These are phyloP conservation scores for Virgularia gustaviana DNA, from an alignment of 92 coral and sea anemone genomes.

Conservation along the genomic window DNA sequence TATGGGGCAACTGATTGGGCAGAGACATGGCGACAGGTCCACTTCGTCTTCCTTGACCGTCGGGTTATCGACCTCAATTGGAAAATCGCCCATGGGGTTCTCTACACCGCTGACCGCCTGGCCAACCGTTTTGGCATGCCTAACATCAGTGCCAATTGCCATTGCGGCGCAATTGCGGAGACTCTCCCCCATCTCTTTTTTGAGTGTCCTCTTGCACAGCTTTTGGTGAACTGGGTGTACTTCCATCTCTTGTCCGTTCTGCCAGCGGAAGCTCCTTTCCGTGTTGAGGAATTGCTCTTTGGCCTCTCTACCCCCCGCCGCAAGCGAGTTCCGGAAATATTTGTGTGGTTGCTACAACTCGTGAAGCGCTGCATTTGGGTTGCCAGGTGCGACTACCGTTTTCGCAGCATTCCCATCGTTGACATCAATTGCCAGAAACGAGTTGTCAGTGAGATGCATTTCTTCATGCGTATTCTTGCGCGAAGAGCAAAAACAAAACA, in stretches of 20 bases:
- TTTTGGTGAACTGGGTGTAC: background rate
- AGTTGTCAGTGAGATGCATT: too few relatives aligned
- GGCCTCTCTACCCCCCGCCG: background rate
- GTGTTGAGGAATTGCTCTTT: constrained; percentile 7
- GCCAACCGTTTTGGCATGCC: background rate
- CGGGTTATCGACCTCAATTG: constrained; percentile 11
- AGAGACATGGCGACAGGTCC: constrained; percentile 12
- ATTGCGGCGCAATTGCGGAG: background rate
- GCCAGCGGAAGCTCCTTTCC: background rate
- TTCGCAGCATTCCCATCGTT: constrained; percentile 10
- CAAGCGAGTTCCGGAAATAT: background rate
- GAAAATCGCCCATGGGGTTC: constrained; percentile 47
- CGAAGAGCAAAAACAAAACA: too few relatives aligned
- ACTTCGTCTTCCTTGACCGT: background rate
- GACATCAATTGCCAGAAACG: too few relatives aligned
- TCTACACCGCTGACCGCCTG: constrained; percentile 31
- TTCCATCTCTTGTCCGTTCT: background rate
- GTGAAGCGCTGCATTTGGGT: constrained; percentile 1
- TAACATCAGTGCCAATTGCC: background rate
- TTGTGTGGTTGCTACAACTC: constrained; percentile 2
- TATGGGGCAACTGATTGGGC: constrained; percentile 25
- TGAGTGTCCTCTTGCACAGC: background rate
- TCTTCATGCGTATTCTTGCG: too few relatives aligned
- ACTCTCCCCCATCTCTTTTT: constrained; percentile 5
- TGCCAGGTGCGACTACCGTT: constrained; percentile 12